These are phyloP conservation scores for Magallana ariakensis DNA, from an alignment of 1,140 invertebrate species.

Conservation along the genomic window DNA sequence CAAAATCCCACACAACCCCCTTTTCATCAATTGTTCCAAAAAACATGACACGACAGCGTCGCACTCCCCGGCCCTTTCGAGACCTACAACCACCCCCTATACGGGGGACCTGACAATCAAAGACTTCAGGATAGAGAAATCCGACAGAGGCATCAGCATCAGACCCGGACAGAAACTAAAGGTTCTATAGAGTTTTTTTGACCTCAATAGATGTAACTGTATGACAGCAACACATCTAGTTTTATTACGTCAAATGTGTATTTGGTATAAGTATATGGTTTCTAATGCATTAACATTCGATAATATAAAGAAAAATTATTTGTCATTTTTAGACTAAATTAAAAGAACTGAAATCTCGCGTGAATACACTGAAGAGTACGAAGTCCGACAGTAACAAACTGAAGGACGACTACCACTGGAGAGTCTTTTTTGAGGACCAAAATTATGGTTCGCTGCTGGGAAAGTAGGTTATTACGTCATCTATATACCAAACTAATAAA, in stretches of 20 bases:
- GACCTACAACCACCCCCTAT: neutral
- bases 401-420: slow-evolving; percentile 9
- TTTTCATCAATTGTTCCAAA: slow-evolving; percentile 63
- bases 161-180: neutral
- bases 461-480: neutral
- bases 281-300: too few relatives aligned
- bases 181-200: neutral
- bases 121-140: neutral
- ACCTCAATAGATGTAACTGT: too few relatives aligned
- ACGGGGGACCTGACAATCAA: neutral
- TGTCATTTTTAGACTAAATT: neutral
- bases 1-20: slow-evolving; percentile 63
- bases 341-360: neutral
- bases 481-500: too few relatives aligned
- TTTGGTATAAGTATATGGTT: too few relatives aligned
- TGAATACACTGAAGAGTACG: neutral
- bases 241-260: too few relatives aligned
- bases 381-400: neutral
- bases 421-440: neutral
- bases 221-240: too few relatives aligned
- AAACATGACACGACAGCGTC: neutral
- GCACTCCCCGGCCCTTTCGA: neutral
- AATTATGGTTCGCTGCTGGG: slow-evolving; percentile 1
- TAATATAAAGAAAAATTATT: too few relatives aligned
- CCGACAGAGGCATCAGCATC: neutral